Evolutionary conservation across 2,888 invertebrate species (phyloP).

Genomic region (Ophion obscuratus): DNA sequence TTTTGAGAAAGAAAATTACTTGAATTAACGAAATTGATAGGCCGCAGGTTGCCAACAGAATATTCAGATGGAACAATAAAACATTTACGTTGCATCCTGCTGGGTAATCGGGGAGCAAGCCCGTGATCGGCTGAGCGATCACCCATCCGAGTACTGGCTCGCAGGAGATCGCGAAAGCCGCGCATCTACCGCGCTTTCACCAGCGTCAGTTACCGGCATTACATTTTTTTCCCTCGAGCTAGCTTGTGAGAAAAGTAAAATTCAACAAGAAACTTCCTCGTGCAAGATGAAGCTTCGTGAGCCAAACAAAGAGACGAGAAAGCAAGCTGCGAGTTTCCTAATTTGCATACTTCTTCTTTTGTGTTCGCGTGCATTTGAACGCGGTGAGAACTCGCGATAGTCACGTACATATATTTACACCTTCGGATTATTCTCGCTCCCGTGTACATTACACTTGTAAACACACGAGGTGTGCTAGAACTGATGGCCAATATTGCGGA

Average conservation of each 20-base stretch:
- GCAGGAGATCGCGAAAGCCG: too few species aligned
- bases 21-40: too few species aligned
- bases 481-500: not conserved
- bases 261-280: not conserved
- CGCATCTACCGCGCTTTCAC: too few species aligned
- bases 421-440: not conserved
- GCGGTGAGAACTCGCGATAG: not conserved
- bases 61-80: too few species aligned
- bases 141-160: too few species aligned
- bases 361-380: not conserved
- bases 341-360: not conserved
- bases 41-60: too few species aligned
- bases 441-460: not conserved
- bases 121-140: too few species aligned
- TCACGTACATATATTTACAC: not conserved
- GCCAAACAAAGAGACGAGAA: not conserved
- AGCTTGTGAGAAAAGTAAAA: not conserved
- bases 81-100: too few species aligned
- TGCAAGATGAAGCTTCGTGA: not conserved
- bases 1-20: too few species aligned
- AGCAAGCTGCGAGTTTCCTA: not conserved
- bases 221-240: not conserved
- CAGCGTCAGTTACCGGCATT: too few species aligned
- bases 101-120: too few species aligned
- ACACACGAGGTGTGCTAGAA: not conserved